Percentiles rank a stretch among this genome's conserved stretches.
These are phyloP conservation scores for Lordiphosa fenestrarum DNA, from an alignment of 2,888 invertebrate species.

Conservation along the genomic window DNA sequence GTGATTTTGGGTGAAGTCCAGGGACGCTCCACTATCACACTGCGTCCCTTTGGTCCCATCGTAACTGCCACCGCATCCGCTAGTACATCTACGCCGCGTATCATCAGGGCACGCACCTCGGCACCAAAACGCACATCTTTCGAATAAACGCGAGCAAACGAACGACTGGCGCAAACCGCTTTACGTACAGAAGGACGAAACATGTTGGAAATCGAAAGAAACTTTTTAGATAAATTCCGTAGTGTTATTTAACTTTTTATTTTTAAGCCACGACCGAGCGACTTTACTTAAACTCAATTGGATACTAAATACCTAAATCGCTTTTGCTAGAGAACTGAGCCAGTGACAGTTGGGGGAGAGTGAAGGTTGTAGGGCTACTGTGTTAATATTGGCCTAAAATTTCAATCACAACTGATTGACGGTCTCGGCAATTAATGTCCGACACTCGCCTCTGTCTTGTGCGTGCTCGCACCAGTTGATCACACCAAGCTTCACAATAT, in stretches of 20 bases:
- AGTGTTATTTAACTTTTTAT: no score
- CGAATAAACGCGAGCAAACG: conserved; percentile 85
- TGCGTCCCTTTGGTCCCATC: conserved; percentile 99
- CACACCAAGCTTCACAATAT: no score
- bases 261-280: no score
- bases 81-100: conserved; percentile 97
- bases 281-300: no score
- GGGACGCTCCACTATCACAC: conserved; percentile 99
- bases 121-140: conserved; percentile 99
- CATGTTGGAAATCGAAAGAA: conserved; percentile 28
- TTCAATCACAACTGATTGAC: no score
- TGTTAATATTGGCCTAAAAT: no score
- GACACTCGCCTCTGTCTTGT: no score
- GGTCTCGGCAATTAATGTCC: no score
- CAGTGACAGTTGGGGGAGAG: no score
- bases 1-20: conserved; percentile 99
- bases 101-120: conserved; percentile 98
- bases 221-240: not conserved
- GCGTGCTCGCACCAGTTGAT: no score
- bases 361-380: not conserved
- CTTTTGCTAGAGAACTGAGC: no score
- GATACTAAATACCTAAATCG: no score
- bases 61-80: conserved; percentile 99
- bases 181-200: conserved; percentile 47
- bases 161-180: conserved; percentile 28